These are phyloP conservation scores for Silurus aristotelis DNA, from an alignment of 2,797 vertebrate genomes.

Conservation along the genomic window DNA sequence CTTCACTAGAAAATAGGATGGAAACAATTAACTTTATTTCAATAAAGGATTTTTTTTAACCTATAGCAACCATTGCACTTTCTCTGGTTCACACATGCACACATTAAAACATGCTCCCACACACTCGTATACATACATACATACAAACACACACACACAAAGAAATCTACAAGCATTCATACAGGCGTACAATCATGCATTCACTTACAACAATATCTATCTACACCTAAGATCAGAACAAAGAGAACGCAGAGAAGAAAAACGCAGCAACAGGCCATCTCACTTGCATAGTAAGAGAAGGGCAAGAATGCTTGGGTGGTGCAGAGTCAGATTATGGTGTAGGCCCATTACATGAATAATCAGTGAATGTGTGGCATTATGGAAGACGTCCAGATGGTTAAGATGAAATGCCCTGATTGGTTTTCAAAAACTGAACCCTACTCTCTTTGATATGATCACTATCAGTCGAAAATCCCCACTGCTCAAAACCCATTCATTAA, in stretches of 20 bases:
- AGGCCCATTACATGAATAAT: conserved; percentile 78
- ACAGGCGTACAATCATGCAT: conserved; percentile 5
- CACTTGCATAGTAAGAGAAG: conserved; percentile 64
- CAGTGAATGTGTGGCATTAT: conserved; percentile 82
- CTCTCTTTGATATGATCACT: conserved; percentile 74
- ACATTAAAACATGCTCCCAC: conserved; percentile 20
- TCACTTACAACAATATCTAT: conserved; percentile 58
- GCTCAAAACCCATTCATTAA: conserved; percentile 81
- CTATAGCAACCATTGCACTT: conserved; percentile 61
- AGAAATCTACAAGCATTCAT: conserved; percentile 2
- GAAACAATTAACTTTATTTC: conserved; percentile 57
- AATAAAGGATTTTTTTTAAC: conserved; percentile 66
- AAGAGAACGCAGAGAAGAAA: conserved; percentile 65
- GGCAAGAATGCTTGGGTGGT: conserved; percentile 62
- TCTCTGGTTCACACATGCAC: conserved; percentile 34
- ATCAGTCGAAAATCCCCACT: conserved; percentile 73
- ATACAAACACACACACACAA: conserved; percentile 1
- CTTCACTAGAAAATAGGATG: conserved; percentile 60
- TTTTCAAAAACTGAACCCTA: conserved; percentile 77
- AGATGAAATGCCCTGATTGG: conserved; percentile 81
- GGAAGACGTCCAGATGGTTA: conserved; percentile 81
- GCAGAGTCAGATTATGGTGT: conserved; percentile 80
- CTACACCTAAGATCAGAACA: conserved; percentile 74
- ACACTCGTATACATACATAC: conserved; percentile 3
- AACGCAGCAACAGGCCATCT: conserved; percentile 49